Conservation (phyloP, 1,140 invertebrate genomes). For the Drosophila kurseongensis region DNA sequence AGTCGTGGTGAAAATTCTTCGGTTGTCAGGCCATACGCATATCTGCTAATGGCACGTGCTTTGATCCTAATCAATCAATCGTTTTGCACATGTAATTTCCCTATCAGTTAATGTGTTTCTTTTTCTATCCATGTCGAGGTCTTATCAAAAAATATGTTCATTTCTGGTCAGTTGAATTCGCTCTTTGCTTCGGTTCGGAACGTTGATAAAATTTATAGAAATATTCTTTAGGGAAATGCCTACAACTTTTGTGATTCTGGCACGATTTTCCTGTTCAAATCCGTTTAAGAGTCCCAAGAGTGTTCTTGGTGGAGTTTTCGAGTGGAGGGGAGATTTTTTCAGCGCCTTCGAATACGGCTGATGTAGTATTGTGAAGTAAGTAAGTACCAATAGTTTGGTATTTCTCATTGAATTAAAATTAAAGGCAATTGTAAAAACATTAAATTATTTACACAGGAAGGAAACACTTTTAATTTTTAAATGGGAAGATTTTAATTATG, state of each 20-base stretch:
- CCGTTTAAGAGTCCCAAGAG: conserved; percentile 11
- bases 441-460: too few species aligned
- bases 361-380: conserved; percentile 7
- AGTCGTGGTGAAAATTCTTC: background rate
- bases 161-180: conserved; percentile 38
- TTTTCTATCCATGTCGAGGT: background rate
- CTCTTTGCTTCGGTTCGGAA: conserved; percentile 27
- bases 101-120: conserved; percentile 29
- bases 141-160: background rate
- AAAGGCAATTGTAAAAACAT: too few species aligned
- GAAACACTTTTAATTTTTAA: too few species aligned
- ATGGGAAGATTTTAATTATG: background rate
- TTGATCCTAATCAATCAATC: conserved; percentile 40
- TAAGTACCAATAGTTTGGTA: background rate
- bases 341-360: conserved; percentile 63
- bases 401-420: too few species aligned
- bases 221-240: conserved; percentile 58
- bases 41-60: conserved; percentile 26
- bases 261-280: conserved; percentile 35
- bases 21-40: conserved; percentile 18
- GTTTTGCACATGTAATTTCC: conserved; percentile 22
- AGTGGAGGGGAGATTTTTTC: conserved; percentile 6
- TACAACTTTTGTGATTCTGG: conserved; percentile 41
- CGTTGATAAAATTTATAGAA: conserved; percentile 9
- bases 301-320: conserved; percentile 1